Evolutionary conservation across 2,888 invertebrate species (phyloP).

Genomic region (Papilio demoleus): DNA sequence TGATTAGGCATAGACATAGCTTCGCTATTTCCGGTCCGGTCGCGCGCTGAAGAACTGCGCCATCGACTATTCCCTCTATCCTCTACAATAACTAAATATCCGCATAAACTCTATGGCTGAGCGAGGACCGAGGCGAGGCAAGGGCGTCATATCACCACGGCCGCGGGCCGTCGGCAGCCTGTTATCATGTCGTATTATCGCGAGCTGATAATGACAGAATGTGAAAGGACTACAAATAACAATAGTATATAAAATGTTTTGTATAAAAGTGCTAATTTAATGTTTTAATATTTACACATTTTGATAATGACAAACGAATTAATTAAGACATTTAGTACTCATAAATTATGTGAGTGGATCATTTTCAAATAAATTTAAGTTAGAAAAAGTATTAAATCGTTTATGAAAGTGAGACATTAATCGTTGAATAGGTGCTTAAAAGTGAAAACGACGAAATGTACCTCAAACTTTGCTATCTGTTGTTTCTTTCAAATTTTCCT

Average conservation of each 20-base stretch:
- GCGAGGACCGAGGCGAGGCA: constrained; percentile 59
- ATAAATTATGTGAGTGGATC: neutral
- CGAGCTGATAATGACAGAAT: constrained; percentile 61
- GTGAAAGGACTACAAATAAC: constrained; percentile 56
- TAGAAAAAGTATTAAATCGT: neutral
- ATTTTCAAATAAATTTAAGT: neutral
- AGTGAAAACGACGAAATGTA: too few species aligned
- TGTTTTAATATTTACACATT: neutral
- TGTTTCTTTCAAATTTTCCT: neutral
- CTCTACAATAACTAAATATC: constrained; percentile 18
- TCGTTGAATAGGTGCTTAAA: too few species aligned
- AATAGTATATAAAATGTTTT: constrained; percentile 3
- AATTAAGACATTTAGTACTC: neutral
- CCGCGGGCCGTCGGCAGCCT: constrained; percentile 69
- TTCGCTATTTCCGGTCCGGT: too few species aligned
- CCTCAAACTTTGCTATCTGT: too few species aligned
- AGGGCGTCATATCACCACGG: constrained; percentile 50
- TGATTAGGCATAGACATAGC: too few species aligned
- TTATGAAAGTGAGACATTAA: neutral
- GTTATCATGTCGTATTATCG: constrained; percentile 68
- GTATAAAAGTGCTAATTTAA: constrained; percentile 14
- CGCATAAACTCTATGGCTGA: constrained; percentile 42
- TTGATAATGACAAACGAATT: neutral
- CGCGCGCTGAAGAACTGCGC: too few species aligned
- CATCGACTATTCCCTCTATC: too few species aligned